Evolutionary conservation across 2,888 invertebrate species (phyloP).

Genomic region (Conistra vaccinii): DNA sequence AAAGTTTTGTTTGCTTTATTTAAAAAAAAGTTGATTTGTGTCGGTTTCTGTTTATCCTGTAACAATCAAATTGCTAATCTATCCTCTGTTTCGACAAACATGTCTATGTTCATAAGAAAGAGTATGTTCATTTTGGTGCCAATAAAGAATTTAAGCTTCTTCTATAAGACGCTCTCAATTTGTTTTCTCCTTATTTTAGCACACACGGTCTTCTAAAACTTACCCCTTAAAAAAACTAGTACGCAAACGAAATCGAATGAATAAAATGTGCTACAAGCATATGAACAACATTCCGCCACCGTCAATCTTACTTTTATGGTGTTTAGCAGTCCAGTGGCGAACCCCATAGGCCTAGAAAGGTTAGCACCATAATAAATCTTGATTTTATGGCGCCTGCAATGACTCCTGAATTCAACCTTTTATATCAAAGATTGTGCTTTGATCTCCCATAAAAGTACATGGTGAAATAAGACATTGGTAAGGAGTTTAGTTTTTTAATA

Average conservation of each 20-base stretch:
- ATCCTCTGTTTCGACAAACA: not conserved
- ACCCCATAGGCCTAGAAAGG: constrained; percentile 62
- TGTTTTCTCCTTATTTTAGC: not conserved
- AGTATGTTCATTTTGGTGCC: not conserved
- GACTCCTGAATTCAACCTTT: constrained; percentile 77
- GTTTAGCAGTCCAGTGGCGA: constrained; percentile 63
- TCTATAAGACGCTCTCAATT: not conserved
- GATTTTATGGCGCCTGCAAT: constrained; percentile 73
- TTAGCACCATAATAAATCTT: constrained; percentile 76
- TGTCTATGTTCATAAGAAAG: not conserved
- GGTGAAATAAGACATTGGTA: constrained; percentile 42
- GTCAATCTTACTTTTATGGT: constrained; percentile 61
- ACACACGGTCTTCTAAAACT: constrained; percentile 1
- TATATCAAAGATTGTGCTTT: constrained; percentile 60
- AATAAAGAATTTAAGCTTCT: not conserved
- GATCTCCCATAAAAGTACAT: constrained; percentile 54
- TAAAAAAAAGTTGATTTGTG: no score
- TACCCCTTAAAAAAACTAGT: constrained; percentile 4
- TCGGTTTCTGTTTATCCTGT: no score
- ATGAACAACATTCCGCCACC: constrained; percentile 52
- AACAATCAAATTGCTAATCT: no score
- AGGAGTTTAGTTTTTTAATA: constrained; percentile 16
- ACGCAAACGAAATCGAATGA: constrained; percentile 36
- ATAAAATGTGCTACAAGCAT: constrained; percentile 50
- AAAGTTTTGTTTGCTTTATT: no score